A percentile compares a stretch with the other conserved stretches of the same genome.
Evolutionary conservation across 92 coral and sea anemone genomes (phyloP).

Genomic region (Heliopora coerulea): DNA sequence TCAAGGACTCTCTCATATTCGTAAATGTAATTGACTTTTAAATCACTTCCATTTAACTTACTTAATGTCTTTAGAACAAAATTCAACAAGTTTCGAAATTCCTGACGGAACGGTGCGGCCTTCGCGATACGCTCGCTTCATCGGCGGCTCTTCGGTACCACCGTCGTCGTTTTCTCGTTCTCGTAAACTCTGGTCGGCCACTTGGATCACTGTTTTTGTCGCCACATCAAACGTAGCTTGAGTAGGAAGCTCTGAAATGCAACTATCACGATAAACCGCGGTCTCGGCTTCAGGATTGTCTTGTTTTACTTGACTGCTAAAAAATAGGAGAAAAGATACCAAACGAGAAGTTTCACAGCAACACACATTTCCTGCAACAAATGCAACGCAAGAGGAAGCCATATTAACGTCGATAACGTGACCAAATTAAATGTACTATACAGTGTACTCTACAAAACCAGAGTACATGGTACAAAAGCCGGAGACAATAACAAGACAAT

Average conservation of each 20-base stretch:
- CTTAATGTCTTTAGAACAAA: slow-evolving; percentile 98
- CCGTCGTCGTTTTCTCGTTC: slow-evolving; percentile 60
- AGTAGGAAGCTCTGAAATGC: slow-evolving; percentile 41
- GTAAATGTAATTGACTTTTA: no score
- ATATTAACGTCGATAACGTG: no score
- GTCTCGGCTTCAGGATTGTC: slow-evolving; percentile 14
- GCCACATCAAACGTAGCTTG: slow-evolving; percentile 32
- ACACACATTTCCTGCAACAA: no score
- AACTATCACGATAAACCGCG: slow-evolving; percentile 19
- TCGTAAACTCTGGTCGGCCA: slow-evolving; percentile 60
- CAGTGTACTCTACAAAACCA: no score
- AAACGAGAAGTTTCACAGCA: no score
- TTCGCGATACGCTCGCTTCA: slow-evolving; percentile 68
- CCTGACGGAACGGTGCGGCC: slow-evolving; percentile 77
- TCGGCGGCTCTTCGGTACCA: slow-evolving; percentile 63
- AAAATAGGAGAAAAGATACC: not conserved
- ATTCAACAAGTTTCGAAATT: slow-evolving; percentile 95
- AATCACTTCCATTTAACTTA: slow-evolving; percentile 46
- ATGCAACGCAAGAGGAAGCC: no score
- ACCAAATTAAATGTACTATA: no score
- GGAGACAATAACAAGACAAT: no score
- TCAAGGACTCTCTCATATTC: no score
- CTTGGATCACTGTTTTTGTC: slow-evolving; percentile 29
- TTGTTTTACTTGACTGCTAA: slow-evolving; percentile 35
- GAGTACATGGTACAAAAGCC: no score